Conservation (phyloP, 2,113 vertebrate species). For the Syngnathus scovelli region DNA sequence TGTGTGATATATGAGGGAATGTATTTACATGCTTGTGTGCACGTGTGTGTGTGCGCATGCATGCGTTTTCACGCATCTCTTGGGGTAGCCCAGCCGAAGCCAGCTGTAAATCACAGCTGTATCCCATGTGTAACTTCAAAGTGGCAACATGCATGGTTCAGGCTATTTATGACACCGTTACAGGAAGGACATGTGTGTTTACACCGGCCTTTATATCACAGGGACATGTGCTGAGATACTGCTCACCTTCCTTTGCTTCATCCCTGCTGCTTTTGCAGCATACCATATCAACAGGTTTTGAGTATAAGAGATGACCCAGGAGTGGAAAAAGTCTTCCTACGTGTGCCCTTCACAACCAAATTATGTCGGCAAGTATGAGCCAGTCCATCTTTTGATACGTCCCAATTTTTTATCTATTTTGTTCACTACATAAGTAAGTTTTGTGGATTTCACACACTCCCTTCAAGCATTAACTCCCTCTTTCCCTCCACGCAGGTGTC, state of each 20-base stretch:
- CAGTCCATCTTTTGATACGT: too few species aligned
- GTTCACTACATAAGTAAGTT: too few species aligned
- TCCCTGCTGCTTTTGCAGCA: not conserved
- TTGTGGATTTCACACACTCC: constrained; percentile 30
- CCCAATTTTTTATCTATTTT: too few species aligned
- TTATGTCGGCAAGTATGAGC: not conserved
- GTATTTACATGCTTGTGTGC: constrained; percentile 23
- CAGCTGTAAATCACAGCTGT: constrained; percentile 62
- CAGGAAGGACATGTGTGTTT: constrained; percentile 60
- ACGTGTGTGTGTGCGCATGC: constrained; percentile 17
- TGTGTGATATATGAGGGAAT: constrained; percentile 35
- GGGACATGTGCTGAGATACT: constrained; percentile 44
- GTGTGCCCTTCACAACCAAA: constrained; percentile 35
- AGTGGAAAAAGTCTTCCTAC: constrained; percentile 10
- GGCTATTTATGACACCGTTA: constrained; percentile 66
- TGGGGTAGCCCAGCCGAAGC: constrained; percentile 52
- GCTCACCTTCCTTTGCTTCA: constrained; percentile 12
- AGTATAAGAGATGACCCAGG: constrained; percentile 19
- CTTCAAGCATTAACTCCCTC: constrained; percentile 33
- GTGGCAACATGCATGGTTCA: constrained; percentile 51
- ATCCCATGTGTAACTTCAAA: constrained; percentile 66
- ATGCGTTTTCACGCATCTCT: constrained; percentile 62
- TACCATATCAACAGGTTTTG: constrained; percentile 34
- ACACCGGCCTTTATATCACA: constrained; percentile 48
- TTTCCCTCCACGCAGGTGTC: constrained; percentile 30